Evolutionary conservation across 2,797 vertebrate genomes (phyloP).

Genomic region (Cygnus olor): DNA sequence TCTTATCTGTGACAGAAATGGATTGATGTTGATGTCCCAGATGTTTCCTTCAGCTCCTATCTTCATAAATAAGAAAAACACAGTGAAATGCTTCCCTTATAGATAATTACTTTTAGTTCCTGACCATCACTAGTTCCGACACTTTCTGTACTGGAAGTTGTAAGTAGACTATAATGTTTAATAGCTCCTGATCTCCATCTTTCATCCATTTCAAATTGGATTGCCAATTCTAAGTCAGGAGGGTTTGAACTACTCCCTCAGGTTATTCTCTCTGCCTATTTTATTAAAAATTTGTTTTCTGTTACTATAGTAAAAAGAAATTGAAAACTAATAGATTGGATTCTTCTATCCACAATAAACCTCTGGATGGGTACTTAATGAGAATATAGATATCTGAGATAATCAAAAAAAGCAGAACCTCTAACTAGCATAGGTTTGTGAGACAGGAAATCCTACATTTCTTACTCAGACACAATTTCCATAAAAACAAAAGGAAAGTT

Average conservation of each 20-base stretch:
- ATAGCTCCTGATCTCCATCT: neutral
- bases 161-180: neutral
- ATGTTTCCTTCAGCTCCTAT: neutral
- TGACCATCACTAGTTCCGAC: neutral
- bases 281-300: constrained; percentile 63
- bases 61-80: neutral
- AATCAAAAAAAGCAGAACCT: constrained; percentile 45
- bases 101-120: neutral
- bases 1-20: neutral
- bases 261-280: constrained; percentile 12
- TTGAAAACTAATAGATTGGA: constrained; percentile 44
- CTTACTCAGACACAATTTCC: neutral
- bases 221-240: constrained; percentile 19
- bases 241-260: constrained; percentile 15
- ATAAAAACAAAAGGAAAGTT: constrained; percentile 20
- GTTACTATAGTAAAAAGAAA: constrained; percentile 9
- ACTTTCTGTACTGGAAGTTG: neutral
- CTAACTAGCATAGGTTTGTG: neutral
- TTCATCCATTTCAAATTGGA: neutral
- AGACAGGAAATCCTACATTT: constrained; percentile 42
- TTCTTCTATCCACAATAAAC: constrained; percentile 48
- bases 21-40: neutral
- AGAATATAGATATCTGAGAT: constrained; percentile 35
- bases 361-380: constrained; percentile 30
- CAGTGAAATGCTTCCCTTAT: neutral